Conservation (phyloP, 2,113 vertebrate species). For the Symphodus melops region DNA sequence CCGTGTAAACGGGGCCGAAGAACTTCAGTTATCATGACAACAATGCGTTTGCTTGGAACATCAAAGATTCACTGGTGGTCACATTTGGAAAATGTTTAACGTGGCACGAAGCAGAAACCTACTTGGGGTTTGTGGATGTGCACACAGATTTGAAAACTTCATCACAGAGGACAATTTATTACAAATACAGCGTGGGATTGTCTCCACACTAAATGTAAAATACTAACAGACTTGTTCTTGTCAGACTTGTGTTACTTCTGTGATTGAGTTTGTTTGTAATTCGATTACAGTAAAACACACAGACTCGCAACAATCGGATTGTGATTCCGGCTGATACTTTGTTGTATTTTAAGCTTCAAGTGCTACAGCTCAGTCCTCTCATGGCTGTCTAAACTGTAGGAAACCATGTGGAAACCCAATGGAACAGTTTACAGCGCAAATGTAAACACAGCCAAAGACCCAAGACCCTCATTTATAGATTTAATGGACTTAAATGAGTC, state of each 20-base stretch:
- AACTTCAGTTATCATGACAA: no score
- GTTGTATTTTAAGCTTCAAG: not conserved
- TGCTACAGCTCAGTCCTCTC: not conserved
- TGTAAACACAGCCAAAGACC: slow-evolving; percentile 10
- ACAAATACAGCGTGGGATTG: not conserved
- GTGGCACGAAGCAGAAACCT: no score
- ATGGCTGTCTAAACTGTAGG: not conserved
- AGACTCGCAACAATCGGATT: not conserved
- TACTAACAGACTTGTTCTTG: not conserved
- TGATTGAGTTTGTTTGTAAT: not conserved
- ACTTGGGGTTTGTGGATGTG: no score
- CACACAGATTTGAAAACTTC: no score
- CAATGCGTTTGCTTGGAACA: no score
- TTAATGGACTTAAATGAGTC: slow-evolving; percentile 30
- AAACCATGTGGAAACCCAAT: not conserved
- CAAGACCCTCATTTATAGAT: slow-evolving; percentile 1
- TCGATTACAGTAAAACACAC: no score
- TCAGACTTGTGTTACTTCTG: not conserved
- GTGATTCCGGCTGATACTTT: not conserved
- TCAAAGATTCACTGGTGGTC: no score
- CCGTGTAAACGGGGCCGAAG: no score
- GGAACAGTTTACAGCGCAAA: not conserved
- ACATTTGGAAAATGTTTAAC: no score
- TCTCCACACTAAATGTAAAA: not conserved
- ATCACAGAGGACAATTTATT: no score